Percentiles rank a stretch among this genome's conserved stretches.
phyloP scores from a whole-genome alignment of 1,140 invertebrate species.

The Drosophila obscura region DNA sequence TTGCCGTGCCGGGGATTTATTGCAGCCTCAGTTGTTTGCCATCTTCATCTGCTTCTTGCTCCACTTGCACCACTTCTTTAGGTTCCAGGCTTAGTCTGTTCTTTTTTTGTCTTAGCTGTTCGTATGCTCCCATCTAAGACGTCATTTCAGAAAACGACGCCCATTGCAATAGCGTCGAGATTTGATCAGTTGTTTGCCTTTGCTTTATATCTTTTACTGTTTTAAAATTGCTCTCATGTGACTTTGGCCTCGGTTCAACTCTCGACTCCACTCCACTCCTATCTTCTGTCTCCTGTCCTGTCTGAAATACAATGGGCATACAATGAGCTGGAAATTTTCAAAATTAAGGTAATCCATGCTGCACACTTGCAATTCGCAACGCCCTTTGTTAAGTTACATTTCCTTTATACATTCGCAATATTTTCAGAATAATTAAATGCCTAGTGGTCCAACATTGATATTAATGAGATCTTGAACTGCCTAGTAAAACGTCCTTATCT shows the following conservation, averaged over 20 bases:
- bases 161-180: slow-evolving; percentile 55
- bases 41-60: slow-evolving; percentile 34
- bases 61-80: slow-evolving; percentile 9
- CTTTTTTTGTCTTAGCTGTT: slow-evolving; percentile 33
- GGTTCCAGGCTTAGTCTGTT: slow-evolving; percentile 22
- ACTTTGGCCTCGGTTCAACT: slow-evolving; percentile 43
- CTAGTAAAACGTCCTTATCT: no score
- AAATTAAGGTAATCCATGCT: slow-evolving; percentile 16
- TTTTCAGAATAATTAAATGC: neutral
- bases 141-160: slow-evolving; percentile 52
- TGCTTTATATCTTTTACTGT: slow-evolving; percentile 57
- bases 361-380: no score
- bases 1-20: slow-evolving; percentile 56
- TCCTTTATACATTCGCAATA: no score
- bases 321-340: slow-evolving; percentile 36
- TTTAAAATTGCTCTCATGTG: slow-evolving; percentile 63
- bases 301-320: slow-evolving; percentile 42
- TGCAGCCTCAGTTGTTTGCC: slow-evolving; percentile 59
- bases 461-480: no score
- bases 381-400: no score
- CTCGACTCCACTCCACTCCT: slow-evolving; percentile 9
- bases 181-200: slow-evolving; percentile 65
- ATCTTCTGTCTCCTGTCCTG: neutral
- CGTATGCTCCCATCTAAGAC: slow-evolving; percentile 35
- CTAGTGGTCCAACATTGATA: no score